phyloP scores from a whole-genome alignment of 2,797 vertebrate genomes.

The Sebastes taczanowskii region DNA sequence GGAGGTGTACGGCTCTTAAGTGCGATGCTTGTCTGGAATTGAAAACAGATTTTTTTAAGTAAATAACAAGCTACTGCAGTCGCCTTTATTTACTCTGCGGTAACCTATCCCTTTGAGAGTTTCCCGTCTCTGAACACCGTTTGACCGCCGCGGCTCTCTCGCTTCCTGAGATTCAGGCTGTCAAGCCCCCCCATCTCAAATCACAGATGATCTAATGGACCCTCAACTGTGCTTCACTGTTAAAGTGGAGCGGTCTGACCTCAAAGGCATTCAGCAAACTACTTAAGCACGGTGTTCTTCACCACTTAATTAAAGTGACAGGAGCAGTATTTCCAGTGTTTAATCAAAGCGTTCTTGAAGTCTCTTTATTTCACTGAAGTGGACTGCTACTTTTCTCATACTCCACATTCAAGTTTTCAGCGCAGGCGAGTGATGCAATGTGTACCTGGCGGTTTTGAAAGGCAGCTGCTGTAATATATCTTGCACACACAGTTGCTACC shows the following conservation, averaged over 20 bases:
- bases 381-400: neutral
- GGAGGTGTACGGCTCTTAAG: neutral
- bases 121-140: neutral
- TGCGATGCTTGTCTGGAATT: slow-evolving; percentile 16
- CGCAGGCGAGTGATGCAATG: neutral
- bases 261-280: slow-evolving; percentile 48
- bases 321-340: slow-evolving; percentile 21
- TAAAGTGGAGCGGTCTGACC: slow-evolving; percentile 53
- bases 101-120: slow-evolving; percentile 26
- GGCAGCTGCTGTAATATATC: neutral
- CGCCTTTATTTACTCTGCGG: slow-evolving; percentile 18
- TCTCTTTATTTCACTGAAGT: slow-evolving; percentile 40
- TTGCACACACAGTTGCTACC: neutral
- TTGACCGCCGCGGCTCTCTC: neutral
- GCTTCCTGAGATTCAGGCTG: neutral
- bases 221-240: slow-evolving; percentile 39
- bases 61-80: slow-evolving; percentile 24
- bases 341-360: slow-evolving; percentile 61
- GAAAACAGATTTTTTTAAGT: slow-evolving; percentile 35
- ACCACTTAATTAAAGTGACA: slow-evolving; percentile 65
- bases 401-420: neutral
- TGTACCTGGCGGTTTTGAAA: neutral
- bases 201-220: slow-evolving; percentile 63
- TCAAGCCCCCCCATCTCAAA: slow-evolving; percentile 51
- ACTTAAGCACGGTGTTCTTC: slow-evolving; percentile 57